phyloP scores from a whole-genome alignment of 2,888 invertebrate genomes.

The Crocallis elinguaria region DNA sequence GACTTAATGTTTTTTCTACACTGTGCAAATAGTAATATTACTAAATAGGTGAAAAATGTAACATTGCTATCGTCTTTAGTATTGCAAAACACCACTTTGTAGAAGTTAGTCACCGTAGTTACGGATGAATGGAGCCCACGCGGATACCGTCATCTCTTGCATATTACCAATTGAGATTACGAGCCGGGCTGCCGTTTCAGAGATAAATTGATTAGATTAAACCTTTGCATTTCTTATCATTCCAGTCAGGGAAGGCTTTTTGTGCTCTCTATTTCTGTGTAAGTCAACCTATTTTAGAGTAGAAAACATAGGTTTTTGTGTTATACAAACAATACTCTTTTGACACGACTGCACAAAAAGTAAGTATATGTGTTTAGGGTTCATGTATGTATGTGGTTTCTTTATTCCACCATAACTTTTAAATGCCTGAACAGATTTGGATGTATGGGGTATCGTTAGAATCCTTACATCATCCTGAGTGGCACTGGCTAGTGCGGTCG shows the following conservation, averaged over 20 bases:
- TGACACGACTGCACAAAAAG: no score
- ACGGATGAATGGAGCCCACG: conserved; percentile 19
- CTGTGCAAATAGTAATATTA: not conserved
- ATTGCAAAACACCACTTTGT: conserved; percentile 2
- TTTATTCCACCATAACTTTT: no score
- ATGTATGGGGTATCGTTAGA: no score
- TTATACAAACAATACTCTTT: no score
- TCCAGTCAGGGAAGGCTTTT: not conserved
- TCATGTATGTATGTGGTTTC: no score
- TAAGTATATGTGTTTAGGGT: no score
- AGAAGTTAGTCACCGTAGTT: not conserved
- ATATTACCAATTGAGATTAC: conserved; percentile 14
- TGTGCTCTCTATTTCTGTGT: no score
- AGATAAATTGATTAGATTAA: conserved; percentile 13
- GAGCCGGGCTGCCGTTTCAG: conserved; percentile 3
- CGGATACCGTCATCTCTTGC: conserved; percentile 10
- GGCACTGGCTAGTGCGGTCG: no score
- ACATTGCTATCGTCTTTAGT: not conserved
- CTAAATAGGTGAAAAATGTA: not conserved
- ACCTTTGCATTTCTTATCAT: not conserved
- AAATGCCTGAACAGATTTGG: no score
- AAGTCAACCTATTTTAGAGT: no score
- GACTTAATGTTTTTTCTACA: not conserved
- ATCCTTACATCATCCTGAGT: no score
- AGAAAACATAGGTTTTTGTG: no score